phyloP scores from a whole-genome alignment of 2,797 vertebrate genomes.

The Halcyon leucocephala region DNA sequence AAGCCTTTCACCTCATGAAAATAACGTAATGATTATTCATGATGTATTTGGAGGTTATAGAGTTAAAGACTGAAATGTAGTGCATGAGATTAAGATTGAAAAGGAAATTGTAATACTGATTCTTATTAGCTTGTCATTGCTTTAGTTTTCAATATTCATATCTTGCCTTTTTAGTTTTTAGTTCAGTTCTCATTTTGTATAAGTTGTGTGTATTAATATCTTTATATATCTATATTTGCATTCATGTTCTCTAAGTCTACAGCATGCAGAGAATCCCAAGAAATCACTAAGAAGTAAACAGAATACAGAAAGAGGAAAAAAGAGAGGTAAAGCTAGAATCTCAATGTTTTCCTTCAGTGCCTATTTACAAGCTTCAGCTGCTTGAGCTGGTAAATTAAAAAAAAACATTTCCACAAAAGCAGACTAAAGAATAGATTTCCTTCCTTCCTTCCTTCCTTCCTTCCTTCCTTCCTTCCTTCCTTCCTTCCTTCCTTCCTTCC shows the following conservation, averaged over 20 bases:
- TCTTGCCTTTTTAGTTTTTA: background rate
- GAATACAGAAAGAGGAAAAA: background rate
- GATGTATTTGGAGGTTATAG: background rate
- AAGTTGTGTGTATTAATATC: background rate
- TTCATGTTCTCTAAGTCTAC: background rate
- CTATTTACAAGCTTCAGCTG: background rate
- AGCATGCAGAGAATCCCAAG: background rate
- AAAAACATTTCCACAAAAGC: background rate
- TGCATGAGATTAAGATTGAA: fast-evolving
- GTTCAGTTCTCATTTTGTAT: background rate
- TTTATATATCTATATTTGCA: background rate
- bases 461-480: background rate
- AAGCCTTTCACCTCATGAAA: background rate
- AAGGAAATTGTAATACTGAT: background rate
- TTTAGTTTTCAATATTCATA: background rate
- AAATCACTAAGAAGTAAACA: background rate
- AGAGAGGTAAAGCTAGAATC: background rate
- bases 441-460: background rate
- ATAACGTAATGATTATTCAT: background rate
- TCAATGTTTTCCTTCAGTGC: background rate
- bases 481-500: background rate
- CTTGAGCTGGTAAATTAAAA: background rate
- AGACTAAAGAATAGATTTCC: background rate
- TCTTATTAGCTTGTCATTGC: background rate
- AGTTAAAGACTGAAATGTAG: background rate